Evolutionary conservation across 2,113 vertebrate genomes (phyloP).

Genomic region (Oxyruncus cristatus): DNA sequence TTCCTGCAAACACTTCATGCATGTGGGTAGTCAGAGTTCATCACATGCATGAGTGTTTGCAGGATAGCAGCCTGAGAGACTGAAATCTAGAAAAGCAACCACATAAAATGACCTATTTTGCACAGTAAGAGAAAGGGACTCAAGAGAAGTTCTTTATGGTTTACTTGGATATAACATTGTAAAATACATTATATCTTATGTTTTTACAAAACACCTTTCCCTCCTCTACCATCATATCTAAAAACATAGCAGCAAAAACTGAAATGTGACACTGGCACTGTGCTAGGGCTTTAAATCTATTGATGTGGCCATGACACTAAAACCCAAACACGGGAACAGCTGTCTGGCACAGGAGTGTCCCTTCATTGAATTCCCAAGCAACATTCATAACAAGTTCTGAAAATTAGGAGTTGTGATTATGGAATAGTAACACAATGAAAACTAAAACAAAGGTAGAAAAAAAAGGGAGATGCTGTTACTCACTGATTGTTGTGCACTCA

Average conservation of each 20-base stretch:
- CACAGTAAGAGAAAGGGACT: not conserved
- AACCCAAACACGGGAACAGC: not conserved
- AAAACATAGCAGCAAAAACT: not conserved
- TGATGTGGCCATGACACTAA: not conserved
- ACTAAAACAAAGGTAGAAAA: not conserved
- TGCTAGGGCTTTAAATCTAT: not conserved
- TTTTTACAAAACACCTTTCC: not conserved
- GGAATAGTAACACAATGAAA: not conserved
- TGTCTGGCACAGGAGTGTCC: not conserved
- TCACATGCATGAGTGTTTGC: conserved; percentile 51
- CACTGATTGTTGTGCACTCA: not conserved
- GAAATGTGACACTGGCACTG: not conserved
- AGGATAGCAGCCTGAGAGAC: not conserved
- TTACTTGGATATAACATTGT: not conserved
- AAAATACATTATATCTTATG: not conserved
- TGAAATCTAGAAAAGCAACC: conserved; percentile 2
- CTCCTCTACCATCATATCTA: not conserved
- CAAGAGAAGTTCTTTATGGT: not conserved
- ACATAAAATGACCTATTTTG: conserved; percentile 4
- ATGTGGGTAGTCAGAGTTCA: conserved; percentile 50
- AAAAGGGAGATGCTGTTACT: not conserved
- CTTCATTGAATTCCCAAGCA: not conserved
- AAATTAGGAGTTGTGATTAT: not conserved
- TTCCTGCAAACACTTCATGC: not conserved
- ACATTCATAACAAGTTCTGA: not conserved